These are phyloP conservation scores for Drosophila kanapiae DNA, from an alignment of 1,140 invertebrate genomes.

Conservation along the genomic window DNA sequence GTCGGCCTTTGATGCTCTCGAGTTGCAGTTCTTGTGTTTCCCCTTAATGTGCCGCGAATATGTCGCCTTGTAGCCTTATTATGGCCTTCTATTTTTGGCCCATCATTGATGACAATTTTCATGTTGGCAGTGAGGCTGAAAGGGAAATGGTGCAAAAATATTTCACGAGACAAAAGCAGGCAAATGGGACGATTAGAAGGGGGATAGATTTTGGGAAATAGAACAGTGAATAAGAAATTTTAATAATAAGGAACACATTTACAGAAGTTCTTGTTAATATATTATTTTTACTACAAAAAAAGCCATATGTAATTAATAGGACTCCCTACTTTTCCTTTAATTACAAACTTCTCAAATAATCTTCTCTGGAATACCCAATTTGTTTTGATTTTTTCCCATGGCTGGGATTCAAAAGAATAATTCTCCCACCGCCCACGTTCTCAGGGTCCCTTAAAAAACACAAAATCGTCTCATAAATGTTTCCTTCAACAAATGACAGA, in stretches of 20 bases:
- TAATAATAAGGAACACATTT: not conserved
- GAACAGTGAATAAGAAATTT: not conserved
- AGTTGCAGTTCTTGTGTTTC: slow-evolving; percentile 29
- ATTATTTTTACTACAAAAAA: not conserved
- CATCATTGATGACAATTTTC: slow-evolving; percentile 49
- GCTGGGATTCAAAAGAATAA: slow-evolving; percentile 12
- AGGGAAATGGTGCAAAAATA: slow-evolving; percentile 25
- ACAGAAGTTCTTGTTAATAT: too few species aligned
- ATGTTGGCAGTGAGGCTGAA: slow-evolving; percentile 6
- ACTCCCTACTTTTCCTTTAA: not conserved
- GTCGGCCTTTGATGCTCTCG: slow-evolving; percentile 65
- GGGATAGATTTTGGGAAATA: not conserved
- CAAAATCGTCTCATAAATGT: slow-evolving; percentile 27
- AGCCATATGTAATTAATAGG: not conserved
- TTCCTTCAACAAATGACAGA: slow-evolving; percentile 45
- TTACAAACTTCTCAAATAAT: not conserved
- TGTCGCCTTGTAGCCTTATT: slow-evolving; percentile 48
- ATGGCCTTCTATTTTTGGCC: slow-evolving; percentile 60
- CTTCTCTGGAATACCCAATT: not conserved
- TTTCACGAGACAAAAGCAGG: slow-evolving; percentile 4
- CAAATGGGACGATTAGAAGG: not conserved
- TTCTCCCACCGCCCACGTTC: slow-evolving; percentile 23
- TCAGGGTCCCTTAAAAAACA: slow-evolving; percentile 10
- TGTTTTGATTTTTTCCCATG: slow-evolving; percentile 26
- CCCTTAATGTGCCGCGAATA: slow-evolving; percentile 51